Evolutionary conservation across 1,140 invertebrate genomes (phyloP), one percentile per base, ranked within the genome.

Genomic region (Dreissena rostriformis): DNA sequence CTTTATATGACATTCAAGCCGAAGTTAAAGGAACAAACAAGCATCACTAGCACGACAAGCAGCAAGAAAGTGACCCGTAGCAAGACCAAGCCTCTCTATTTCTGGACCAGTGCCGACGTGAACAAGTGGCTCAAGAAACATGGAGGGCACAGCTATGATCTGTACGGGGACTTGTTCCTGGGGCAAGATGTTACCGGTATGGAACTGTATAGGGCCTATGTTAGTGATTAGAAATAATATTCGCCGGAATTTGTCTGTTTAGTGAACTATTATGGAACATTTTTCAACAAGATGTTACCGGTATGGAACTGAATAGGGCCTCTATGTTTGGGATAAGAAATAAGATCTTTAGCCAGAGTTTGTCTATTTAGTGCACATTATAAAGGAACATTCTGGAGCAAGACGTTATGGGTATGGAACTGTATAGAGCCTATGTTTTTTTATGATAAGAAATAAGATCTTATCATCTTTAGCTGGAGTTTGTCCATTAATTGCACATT

Each of bases 51-150:
- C 24, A 26, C 26, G 14, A 70, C 22, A 24, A 78, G 74, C 6
- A 82, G 75, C 2, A 90, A 88, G 75, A 91, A 91, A 65, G 77
- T 78, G 29, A 78, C 88, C 55, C 90, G 91, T 63, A 91, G 88
- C 29, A 92, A 92, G 76, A 86, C 90, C 14, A 92, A 92, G 79
- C 92, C 91, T 6, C 75, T 92, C 15, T 90, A 91, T 68, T 92
- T 92, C 70, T 92, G 92, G 91, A 88, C 86, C 1, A 86, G 84
- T 71, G 88, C 89, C 52, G 92, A 92, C 86, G 92, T 92, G 7
- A 92, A 92, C 71, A 92, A 92, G 73, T 92, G 92, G 92, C 77
- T 92, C 67, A 88, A 89, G 68, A 92, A 92, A 85, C 89, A 91
- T 88, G 89, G 91, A 28, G 90, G 92, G 15, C 81, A 87, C n/a